phyloP scores from a whole-genome alignment of 2,888 invertebrate genomes.

The Cloeon dipterum region DNA sequence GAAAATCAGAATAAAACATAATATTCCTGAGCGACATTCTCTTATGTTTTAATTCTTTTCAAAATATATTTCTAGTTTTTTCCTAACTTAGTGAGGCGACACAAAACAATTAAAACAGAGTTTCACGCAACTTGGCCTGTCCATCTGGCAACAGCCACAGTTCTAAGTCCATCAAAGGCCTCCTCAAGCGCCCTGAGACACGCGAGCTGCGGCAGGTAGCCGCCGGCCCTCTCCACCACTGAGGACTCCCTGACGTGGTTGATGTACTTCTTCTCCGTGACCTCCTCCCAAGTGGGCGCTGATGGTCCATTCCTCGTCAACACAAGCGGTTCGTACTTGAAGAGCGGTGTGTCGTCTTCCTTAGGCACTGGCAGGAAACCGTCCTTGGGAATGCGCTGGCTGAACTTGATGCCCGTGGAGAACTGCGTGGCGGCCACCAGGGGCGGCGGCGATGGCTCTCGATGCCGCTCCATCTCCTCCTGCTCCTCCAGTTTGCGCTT shows the following conservation, averaged over 20 bases:
- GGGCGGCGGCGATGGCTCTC: slow-evolving; percentile 5
- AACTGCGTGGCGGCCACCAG: slow-evolving; percentile 36
- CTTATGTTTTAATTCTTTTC: too few species aligned
- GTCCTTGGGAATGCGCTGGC: slow-evolving; percentile 29
- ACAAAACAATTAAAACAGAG: too few species aligned
- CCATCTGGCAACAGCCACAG: too few species aligned
- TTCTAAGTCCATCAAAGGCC: slow-evolving; percentile 58
- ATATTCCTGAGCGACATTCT: too few species aligned
- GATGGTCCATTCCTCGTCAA: slow-evolving; percentile 48
- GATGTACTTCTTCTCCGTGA: slow-evolving; percentile 43
- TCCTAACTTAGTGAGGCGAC: too few species aligned
- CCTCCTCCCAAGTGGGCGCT: slow-evolving; percentile 36
- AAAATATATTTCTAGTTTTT: too few species aligned
- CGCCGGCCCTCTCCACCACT: slow-evolving; percentile 60
- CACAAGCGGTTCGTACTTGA: slow-evolving; percentile 34
- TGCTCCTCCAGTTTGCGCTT: slow-evolving; percentile 24
- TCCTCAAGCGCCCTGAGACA: slow-evolving; percentile 75
- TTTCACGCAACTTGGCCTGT: too few species aligned
- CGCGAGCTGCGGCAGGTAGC: slow-evolving; percentile 59
- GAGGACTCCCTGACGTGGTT: slow-evolving; percentile 50
- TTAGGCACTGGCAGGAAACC: slow-evolving; percentile 43
- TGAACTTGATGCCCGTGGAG: slow-evolving; percentile 69
- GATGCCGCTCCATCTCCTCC: slow-evolving; percentile 7
- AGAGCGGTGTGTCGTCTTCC: slow-evolving; percentile 55
- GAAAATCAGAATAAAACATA: too few species aligned